These are phyloP conservation scores for Sarcoramphus papa DNA, from an alignment of 2,797 vertebrate species.

Conservation along the genomic window DNA sequence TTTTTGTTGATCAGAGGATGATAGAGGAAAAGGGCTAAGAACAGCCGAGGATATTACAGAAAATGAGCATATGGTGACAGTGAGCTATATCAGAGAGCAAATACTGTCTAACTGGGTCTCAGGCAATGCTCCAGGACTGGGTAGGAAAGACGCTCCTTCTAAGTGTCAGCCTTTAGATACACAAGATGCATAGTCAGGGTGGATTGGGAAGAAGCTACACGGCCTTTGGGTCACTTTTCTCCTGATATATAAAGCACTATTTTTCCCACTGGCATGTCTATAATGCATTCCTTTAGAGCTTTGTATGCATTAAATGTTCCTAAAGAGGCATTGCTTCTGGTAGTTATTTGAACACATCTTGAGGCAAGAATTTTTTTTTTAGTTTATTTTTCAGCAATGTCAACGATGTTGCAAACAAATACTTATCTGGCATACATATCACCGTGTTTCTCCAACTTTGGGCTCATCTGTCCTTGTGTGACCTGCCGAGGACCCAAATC, in stretches of 20 bases:
- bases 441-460: not conserved
- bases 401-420: not conserved
- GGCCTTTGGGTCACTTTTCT: not conserved
- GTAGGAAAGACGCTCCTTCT: not conserved
- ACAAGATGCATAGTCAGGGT: not conserved
- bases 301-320: not conserved
- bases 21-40: not conserved
- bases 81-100: not conserved
- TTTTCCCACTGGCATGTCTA: not conserved
- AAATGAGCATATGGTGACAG: constrained; percentile 11
- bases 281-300: not conserved
- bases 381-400: not conserved
- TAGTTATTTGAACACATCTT: not conserved
- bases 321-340: not conserved
- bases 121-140: not conserved
- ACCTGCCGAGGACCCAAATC: not conserved
- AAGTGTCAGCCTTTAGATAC: not conserved
- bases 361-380: not conserved
- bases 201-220: not conserved
- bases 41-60: not conserved
- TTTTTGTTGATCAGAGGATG: not conserved
- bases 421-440: not conserved
- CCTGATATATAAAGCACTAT: not conserved
- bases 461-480: not conserved
- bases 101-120: not conserved